Evolutionary conservation across 2,888 invertebrate genomes (phyloP).

Genomic region (Monopis laevigella): DNA sequence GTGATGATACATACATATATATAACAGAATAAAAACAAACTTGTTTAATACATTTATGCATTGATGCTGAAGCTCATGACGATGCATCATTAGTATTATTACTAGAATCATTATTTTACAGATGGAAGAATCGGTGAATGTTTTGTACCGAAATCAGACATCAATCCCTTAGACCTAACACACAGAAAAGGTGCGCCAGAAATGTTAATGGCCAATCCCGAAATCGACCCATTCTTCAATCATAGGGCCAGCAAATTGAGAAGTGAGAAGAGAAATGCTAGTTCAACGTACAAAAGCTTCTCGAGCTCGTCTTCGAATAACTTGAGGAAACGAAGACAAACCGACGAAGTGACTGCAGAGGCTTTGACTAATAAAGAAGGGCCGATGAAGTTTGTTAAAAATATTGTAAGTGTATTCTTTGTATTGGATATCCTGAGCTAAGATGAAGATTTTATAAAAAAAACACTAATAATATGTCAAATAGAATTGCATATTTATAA

Average conservation of each 20-base stretch:
- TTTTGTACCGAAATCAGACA: conserved; percentile 63
- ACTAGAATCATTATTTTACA: too few relatives aligned
- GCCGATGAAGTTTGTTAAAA: conserved; percentile 75
- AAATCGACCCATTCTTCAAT: conserved; percentile 44
- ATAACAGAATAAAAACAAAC: too few relatives aligned
- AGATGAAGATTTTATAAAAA: too few relatives aligned
- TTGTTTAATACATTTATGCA: too few relatives aligned
- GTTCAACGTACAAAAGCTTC: conserved; percentile 28
- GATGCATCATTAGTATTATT: too few relatives aligned
- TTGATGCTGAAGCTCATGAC: too few relatives aligned
- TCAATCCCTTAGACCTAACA: conserved; percentile 72
- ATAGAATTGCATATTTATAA: too few relatives aligned
- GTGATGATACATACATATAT: too few relatives aligned
- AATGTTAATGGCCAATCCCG: conserved; percentile 56
- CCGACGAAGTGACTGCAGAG: conserved; percentile 77
- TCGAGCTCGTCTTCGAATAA: conserved; percentile 36
- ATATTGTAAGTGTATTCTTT: conserved; percentile 69
- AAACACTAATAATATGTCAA: too few relatives aligned
- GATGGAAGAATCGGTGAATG: conserved; percentile 75
- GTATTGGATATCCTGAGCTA: not conserved
- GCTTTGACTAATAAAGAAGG: conserved; percentile 75
- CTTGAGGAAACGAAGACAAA: conserved; percentile 68
- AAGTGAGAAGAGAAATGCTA: conserved; percentile 18
- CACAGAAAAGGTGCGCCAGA: conserved; percentile 51
- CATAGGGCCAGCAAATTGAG: conserved; percentile 17